Percentiles rank a stretch among this genome's conserved stretches.
Evolutionary conservation across 2,797 vertebrate genomes (phyloP).

Genomic region (Lithobates pipiens): DNA sequence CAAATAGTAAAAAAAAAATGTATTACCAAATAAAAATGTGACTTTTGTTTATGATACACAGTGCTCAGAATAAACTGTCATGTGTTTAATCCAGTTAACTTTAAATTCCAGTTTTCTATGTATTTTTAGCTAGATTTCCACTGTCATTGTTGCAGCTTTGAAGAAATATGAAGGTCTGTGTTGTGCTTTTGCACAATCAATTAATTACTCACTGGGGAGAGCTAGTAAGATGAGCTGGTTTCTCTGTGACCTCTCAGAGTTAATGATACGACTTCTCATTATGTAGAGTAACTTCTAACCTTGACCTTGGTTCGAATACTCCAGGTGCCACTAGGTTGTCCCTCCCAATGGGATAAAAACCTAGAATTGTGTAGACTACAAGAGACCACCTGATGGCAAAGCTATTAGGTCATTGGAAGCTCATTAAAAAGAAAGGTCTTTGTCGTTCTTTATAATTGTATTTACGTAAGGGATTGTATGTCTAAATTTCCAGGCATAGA

Average conservation of each 20-base stretch:
- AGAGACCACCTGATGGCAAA: constrained; percentile 23
- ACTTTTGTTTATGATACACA: no score
- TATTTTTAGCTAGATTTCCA: not conserved
- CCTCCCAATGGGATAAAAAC: constrained; percentile 36
- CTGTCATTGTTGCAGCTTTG: constrained; percentile 17
- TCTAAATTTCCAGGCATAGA: not conserved
- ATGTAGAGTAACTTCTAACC: constrained; percentile 38
- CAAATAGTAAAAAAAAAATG: no score
- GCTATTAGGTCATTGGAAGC: constrained; percentile 13
- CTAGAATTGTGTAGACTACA: not conserved
- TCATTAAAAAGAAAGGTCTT: constrained; percentile 33
- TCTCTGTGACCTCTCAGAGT: constrained; percentile 25
- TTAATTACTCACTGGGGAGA: constrained; percentile 48
- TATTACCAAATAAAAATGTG: no score
- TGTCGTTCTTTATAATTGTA: constrained; percentile 2
- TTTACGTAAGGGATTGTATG: not conserved
- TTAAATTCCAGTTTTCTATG: not conserved
- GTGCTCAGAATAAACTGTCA: not conserved
- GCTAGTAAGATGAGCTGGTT: constrained; percentile 40
- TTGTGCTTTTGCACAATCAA: constrained; percentile 46
- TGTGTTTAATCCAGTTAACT: not conserved
- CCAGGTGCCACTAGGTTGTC: constrained; percentile 32
- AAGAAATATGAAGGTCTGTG: constrained; percentile 18
- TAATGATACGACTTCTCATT: constrained; percentile 48
- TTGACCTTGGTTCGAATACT: constrained; percentile 44